phyloP scores from a whole-genome alignment of 2,113 vertebrate genomes.

The Taxidea taxus region DNA sequence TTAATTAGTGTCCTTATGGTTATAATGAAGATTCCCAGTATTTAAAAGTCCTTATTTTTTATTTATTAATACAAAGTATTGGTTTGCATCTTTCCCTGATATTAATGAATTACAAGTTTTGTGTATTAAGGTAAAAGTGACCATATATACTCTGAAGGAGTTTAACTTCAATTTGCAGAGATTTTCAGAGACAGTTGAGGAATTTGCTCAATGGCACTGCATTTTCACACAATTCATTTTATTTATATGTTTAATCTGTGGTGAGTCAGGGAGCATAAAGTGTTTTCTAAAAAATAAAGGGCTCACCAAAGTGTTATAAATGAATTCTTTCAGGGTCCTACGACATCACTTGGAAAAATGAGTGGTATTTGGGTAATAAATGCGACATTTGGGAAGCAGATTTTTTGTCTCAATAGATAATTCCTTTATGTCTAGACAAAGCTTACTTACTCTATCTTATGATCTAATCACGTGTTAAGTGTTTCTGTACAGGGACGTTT shows the following conservation, averaged over 20 bases:
- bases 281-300: slow-evolving; percentile 34
- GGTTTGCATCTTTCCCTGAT: neutral
- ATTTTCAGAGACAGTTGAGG: neutral
- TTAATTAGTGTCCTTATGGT: neutral
- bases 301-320: slow-evolving; percentile 25
- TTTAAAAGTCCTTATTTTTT: neutral
- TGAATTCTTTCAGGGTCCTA: slow-evolving; percentile 32
- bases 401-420: neutral
- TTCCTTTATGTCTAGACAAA: neutral
- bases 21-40: neutral
- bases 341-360: neutral
- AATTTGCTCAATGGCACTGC: neutral
- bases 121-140: neutral
- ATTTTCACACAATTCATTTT: slow-evolving; percentile 25
- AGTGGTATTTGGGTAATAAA: neutral
- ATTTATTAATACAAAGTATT: neutral
- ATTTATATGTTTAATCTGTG: slow-evolving; percentile 57
- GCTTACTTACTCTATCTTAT: neutral
- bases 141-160: neutral
- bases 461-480: neutral
- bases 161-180: neutral
- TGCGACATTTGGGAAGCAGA: neutral
- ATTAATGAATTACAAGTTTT: neutral
- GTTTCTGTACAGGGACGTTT: neutral
- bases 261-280: slow-evolving; percentile 19